These are phyloP conservation scores for Hirudo medicinalis DNA, from an alignment of 1,140 invertebrate genomes.

Conservation along the genomic window DNA sequence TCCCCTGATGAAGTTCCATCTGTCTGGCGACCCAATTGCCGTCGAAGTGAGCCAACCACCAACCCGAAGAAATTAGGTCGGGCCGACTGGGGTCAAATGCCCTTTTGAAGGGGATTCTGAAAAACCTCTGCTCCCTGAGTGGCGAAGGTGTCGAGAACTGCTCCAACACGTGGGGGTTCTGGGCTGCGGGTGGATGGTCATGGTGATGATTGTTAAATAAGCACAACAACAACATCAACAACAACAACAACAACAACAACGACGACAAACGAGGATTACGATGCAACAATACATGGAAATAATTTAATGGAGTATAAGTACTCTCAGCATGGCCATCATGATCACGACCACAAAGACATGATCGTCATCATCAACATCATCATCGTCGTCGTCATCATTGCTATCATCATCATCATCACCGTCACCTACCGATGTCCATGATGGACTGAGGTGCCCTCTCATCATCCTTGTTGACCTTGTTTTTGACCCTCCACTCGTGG, in stretches of 20 bases:
- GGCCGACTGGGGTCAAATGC: conserved; percentile 38
- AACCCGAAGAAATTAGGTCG: conserved; percentile 42
- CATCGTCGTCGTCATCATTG: no score
- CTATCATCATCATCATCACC: not conserved
- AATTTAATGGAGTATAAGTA: no score
- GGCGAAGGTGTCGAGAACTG: conserved; percentile 13
- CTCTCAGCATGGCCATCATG: no score
- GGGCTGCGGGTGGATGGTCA: conserved; percentile 1
- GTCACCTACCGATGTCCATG: conserved; percentile 33
- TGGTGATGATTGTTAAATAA: not conserved
- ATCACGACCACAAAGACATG: no score
- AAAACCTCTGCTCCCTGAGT: conserved; percentile 58
- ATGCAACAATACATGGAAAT: no score
- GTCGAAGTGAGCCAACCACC: conserved; percentile 97
- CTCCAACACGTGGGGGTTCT: conserved; percentile 2
- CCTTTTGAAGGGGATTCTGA: conserved; percentile 81
- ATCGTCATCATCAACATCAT: no score
- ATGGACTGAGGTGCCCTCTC: conserved; percentile 67
- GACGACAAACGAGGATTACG: no score
- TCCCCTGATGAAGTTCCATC: conserved; percentile 89
- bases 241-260: no score
- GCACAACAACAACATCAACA: not conserved
- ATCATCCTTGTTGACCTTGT: conserved; percentile 49
- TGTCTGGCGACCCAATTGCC: conserved; percentile 88
- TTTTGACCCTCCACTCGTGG: conserved; percentile 92